phyloP scores from a whole-genome alignment of 1,140 invertebrate genomes.

The Philotrypesis tridentata region DNA sequence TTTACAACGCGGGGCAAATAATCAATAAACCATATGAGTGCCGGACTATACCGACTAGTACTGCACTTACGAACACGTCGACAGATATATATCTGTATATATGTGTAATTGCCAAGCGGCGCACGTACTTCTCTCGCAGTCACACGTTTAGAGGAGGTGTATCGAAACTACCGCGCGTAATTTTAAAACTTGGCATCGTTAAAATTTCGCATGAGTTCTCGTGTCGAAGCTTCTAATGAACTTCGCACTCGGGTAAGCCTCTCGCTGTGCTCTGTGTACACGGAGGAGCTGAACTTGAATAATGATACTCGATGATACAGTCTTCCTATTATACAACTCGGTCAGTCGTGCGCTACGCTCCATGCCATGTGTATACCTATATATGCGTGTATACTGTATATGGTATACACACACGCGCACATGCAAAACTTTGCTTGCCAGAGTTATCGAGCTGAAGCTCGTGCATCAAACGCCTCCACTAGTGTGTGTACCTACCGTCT shows the following conservation, averaged over 20 bases:
- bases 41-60: no score
- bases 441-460: not conserved
- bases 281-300: not conserved
- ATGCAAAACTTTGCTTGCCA: no score
- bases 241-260: not conserved
- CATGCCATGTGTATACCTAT: not conserved
- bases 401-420: no score
- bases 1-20: no score
- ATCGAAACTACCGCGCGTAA: no score
- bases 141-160: no score
- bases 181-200: not conserved
- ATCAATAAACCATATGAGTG: no score
- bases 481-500: not conserved
- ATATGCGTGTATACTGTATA: not conserved
- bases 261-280: no score
- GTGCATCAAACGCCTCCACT: not conserved
- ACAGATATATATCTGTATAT: no score
- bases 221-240: not conserved
- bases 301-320: not conserved
- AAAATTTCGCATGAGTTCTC: not conserved
- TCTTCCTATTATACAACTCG: not conserved
- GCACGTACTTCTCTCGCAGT: not conserved
- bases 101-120: not conserved
- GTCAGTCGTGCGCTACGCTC: not conserved
- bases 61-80: no score